Evolutionary conservation across 2,888 invertebrate species (phyloP), one percentile per base, ranked within the genome.

Genomic region (Drosophila kuntzei): DNA sequence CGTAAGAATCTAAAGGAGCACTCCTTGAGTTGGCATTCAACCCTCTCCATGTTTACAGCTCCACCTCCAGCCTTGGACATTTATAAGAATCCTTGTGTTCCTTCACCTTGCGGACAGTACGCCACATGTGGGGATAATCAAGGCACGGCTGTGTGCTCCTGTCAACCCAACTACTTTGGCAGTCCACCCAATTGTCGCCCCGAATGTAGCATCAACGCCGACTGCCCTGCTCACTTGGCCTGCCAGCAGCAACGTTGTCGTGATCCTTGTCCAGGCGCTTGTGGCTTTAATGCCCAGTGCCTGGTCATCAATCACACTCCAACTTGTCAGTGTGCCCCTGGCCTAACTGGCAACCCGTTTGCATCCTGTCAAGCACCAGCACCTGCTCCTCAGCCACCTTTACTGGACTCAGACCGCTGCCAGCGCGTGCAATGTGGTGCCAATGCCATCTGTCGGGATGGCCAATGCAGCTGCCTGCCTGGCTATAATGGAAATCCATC

Each of bases 101-200:
- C 96, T 44, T 95, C 95, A n/a, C 96, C 95, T 2, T 96, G 96
- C 90, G 96, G 96, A 47, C 94, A 95, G 3, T 94, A 95, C 89
- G 94, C 95, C 43, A 92, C 95, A 75, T 96, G 96, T 83, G 94
- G 95, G 87, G 93, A 94, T 60, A 92, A 93, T 36, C 94, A 95
- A 71, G 94, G 94, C 79, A 92, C 93, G 47, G 94, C 95, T 14
- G 93, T 94, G 14, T 96, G 96, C 84, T 94, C 94, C 44, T 96
- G 96, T 80, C 91, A 94, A 66, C 93, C 94, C 6, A 94, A 94
- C 66, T 96, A 94, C 84, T 93, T 94, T 41, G 96, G 96, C 50
- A 93, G 93, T 64, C 95, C 96, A 41, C 95, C 96, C 22, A 95
- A 95, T 86, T 96, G 96, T 87, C 93, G 94, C 58, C 95, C 95